Base-by-base conservation (phyloP, 2,113 vertebrate species). In the Thymallus thymallus region DNA sequence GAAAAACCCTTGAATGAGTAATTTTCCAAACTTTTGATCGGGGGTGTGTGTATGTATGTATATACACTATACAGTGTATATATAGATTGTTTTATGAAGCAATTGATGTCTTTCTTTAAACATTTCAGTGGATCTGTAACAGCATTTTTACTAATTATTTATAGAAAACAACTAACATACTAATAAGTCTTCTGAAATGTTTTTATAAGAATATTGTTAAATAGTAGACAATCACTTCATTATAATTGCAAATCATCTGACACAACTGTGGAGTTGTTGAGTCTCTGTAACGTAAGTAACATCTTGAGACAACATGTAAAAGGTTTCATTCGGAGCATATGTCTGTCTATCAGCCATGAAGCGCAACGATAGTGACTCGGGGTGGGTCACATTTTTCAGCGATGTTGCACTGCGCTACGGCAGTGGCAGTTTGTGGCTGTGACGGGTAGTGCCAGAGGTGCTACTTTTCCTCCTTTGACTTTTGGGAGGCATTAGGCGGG, bases 391-490 rank as follows among this genome's bases (percentile, higher is more conserved):
- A 83, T 90, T 85, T 77, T 68, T 76, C 72, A 26, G 70, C 45
- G 81, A 82, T 74, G 71, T 69, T 10, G 68, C 76, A 77, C 77
- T 87, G 83, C 70, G 20, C 55, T 46, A 46, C 85, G 84, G 86
- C 84, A 82, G 87, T 73, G 63, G 79, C 84, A 70, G 77, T 84
- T 75, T 78, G 70, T 72, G 74, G 71, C 81, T 73, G 82, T 79
- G 87, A 87, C 80, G 81, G 81, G 70, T 73, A 80, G 78, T 62
- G 89, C 90, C 87, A 88, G 88, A 86, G 88, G 90, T 91, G 89
- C 88, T 86, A 88, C 85, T 87, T 90, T 90, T 90, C 73, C 82
- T 85, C 88, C 88, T 77, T 87, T 92, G 90, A 91, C 90, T 93
- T 94, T 89, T 92, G 84, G 89, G 80, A 86, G 86, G 85, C 88